These are phyloP conservation scores for Bufo bufo DNA, from an alignment of 2,113 vertebrate species.

Conservation along the genomic window DNA sequence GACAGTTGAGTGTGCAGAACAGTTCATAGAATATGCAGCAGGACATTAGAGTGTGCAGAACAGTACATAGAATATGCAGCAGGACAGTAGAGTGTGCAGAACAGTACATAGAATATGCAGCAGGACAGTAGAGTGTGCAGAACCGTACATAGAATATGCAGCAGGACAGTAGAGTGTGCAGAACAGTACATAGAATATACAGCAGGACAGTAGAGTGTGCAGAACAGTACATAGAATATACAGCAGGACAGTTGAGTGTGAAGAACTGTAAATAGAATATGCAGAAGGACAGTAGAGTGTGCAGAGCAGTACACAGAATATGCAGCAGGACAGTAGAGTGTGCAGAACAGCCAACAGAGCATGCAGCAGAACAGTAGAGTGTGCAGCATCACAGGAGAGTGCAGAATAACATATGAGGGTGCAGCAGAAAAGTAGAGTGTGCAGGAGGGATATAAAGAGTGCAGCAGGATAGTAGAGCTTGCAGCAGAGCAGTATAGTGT, in stretches of 20 bases:
- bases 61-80: background rate
- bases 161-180: background rate
- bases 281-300: background rate
- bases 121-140: background rate
- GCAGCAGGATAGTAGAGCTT: background rate
- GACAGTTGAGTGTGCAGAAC: background rate
- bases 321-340: background rate
- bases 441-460: background rate
- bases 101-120: background rate
- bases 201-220: background rate
- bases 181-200: too few species aligned
- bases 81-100: background rate
- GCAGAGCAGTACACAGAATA: background rate
- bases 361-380: background rate
- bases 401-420: background rate
- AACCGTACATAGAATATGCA: background rate
- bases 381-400: background rate
- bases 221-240: background rate
- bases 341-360: fast-evolving
- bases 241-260: background rate
- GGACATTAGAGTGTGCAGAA: background rate
- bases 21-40: background rate
- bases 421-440: background rate
- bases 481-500: background rate
- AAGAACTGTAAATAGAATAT: background rate